Conservation (phyloP, 2,113 vertebrate species). For the Aldabrachelys gigantea region DNA sequence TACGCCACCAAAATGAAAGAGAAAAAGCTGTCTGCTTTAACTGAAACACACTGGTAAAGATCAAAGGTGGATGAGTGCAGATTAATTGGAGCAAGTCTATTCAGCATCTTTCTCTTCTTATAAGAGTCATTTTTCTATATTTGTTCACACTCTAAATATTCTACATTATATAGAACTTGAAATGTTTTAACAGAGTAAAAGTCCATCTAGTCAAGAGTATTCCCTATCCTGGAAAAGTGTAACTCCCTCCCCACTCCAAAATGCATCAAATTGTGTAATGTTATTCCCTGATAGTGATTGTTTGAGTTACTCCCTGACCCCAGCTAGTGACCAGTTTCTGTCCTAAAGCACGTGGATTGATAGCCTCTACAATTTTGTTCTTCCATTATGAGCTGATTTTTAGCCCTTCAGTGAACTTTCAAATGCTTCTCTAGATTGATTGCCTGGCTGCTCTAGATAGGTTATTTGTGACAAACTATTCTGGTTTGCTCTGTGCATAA, state of each 20-base stretch:
- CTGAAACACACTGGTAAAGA: neutral
- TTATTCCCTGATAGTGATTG: neutral
- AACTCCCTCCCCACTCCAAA: neutral
- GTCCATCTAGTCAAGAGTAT: neutral
- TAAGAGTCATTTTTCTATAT: neutral
- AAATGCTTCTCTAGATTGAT: neutral
- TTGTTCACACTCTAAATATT: neutral
- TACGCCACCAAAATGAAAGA: neutral
- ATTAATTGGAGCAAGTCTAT: neutral
- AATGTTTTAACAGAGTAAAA: neutral
- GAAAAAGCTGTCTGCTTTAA: neutral
- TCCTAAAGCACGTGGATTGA: neutral
- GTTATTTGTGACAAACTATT: neutral
- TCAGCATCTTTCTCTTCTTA: neutral
- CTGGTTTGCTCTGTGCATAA: neutral
- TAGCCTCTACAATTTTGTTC: neutral
- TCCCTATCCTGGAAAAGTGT: neutral
- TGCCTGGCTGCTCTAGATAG: neutral
- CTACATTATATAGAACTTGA: neutral
- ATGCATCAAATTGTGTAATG: neutral
- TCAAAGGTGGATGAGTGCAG: neutral
- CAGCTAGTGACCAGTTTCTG: neutral
- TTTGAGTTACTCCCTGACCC: conserved; percentile 5
- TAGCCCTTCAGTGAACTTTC: neutral
- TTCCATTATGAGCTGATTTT: neutral